Percentiles rank a stretch among this genome's conserved stretches.
phyloP scores from a whole-genome alignment of 2,888 invertebrate species.

The Unio pictorum region DNA sequence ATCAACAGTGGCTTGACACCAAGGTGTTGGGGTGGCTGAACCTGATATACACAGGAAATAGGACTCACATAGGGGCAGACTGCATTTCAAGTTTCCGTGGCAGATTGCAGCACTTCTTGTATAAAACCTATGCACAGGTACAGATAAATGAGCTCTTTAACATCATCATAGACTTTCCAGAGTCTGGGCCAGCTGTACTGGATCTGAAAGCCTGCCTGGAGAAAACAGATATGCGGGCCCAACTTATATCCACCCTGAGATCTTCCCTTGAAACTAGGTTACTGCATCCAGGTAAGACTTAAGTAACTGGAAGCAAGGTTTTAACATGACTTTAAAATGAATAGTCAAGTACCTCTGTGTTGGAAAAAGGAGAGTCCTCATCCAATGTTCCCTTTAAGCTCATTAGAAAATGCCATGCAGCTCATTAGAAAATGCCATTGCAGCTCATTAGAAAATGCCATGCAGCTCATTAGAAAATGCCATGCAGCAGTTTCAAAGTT shows the following conservation, averaged over 20 bases:
- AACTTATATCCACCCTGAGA: slow-evolving; percentile 81
- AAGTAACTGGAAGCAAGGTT: no score
- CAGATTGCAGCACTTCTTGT: slow-evolving; percentile 83
- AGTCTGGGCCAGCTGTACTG: slow-evolving; percentile 92
- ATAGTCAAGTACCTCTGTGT: no score
- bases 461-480: no score
- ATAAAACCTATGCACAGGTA: slow-evolving; percentile 89
- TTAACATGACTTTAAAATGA: no score
- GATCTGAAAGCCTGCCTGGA: slow-evolving; percentile 89
- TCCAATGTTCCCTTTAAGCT: no score
- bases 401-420: no score
- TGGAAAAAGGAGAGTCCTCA: no score
- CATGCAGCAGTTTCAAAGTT: no score
- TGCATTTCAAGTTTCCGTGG: slow-evolving; percentile 64
- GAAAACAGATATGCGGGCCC: slow-evolving; percentile 84
- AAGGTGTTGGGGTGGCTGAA: slow-evolving; percentile 90
- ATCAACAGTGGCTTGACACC: slow-evolving; percentile 84
- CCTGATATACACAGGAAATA: slow-evolving; percentile 78
- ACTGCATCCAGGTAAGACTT: slow-evolving; percentile 79
- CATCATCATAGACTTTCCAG: slow-evolving; percentile 97
- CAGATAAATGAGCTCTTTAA: slow-evolving; percentile 94
- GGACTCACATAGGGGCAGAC: slow-evolving; percentile 45
- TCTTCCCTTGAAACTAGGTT: slow-evolving; percentile 87
- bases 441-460: no score
- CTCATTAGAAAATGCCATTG: no score